Base-by-base conservation (phyloP, 1,140 invertebrate genomes). In the Argopecten irradians region DNA sequence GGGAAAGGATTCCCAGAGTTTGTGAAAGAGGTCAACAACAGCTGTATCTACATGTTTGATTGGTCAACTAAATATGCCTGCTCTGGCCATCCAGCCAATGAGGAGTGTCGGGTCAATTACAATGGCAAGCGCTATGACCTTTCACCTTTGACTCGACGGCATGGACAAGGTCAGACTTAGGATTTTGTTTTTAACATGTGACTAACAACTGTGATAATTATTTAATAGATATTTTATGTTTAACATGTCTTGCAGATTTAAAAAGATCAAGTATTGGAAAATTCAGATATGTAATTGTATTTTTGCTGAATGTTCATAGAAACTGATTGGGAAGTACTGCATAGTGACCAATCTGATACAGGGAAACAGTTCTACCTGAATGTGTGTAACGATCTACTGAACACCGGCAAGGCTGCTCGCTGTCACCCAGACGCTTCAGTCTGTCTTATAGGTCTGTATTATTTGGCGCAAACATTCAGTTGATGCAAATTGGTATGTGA, bases 51-150 rank as follows among this genome's bases (percentile, higher is more conserved):
- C 87, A 83, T 92, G 3, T 94, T 95, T 89, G 90, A 92, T 35
- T 95, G 94, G 94, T 85, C 88, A n/a, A 95, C 94, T 0, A 92
- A 92, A 55, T 94, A 94, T 89, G 94, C 94, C 11, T 95, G 94
- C 89, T n/a, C 92, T 13, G 91, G 93, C 82, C 93, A 94, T 55
- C 90, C 92, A 7, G 34, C 88, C 0, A 87, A 89, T n/a, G 88
- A 88, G 13, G 88, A 88, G 0, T 95, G 94, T 84, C 85, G 91
- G 13, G 91, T 93, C 19, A 83, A 92, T 43, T 84, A 87, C 33
- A 86, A 91, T 9, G 91, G 91, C 5, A 91, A 94, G 85, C 84
- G 90, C 46, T 94, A 91, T 92, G 94, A 95, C 86, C 91, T 95
- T 34, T 94, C 93, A 36, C 43, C 87, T 84, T 82, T 94, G 19